Conservation (phyloP, 2,888 invertebrate genomes). For the Eupithecia subumbrata region DNA sequence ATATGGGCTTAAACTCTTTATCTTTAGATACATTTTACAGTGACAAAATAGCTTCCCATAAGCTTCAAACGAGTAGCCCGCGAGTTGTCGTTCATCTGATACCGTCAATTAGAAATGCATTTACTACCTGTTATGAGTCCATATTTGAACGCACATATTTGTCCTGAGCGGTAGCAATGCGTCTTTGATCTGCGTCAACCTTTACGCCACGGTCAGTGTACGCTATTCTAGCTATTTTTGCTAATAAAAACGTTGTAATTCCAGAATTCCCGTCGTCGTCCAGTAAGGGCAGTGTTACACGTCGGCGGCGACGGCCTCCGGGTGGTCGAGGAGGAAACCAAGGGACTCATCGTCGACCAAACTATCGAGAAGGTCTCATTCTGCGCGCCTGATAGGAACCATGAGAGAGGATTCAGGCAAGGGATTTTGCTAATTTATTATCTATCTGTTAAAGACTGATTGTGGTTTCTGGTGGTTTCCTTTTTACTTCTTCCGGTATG, state of each 20-base stretch:
- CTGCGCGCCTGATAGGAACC: constrained; percentile 99
- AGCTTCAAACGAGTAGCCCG: no score
- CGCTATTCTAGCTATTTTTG: no score
- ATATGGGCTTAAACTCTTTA: no score
- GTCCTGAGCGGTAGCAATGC: no score
- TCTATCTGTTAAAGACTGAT: neutral
- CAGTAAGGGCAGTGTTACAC: constrained; percentile 94
- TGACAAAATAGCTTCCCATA: no score
- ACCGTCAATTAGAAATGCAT: no score
- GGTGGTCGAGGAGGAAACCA: constrained; percentile 99
- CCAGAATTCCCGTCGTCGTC: constrained; percentile 93
- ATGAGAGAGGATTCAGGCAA: constrained; percentile 95
- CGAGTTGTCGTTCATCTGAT: no score
- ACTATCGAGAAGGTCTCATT: constrained; percentile 99
- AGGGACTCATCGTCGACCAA: constrained; percentile 99
- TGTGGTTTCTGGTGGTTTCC: neutral
- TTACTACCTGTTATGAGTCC: no score
- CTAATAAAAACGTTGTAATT: constrained; percentile 47
- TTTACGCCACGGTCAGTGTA: no score
- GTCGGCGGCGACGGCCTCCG: constrained; percentile 97
- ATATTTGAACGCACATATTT: no score
- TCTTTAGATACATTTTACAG: no score
- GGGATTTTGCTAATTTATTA: neutral
- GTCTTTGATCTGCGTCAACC: no score
- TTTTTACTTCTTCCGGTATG: neutral